Base-by-base conservation (phyloP, 2,113 vertebrate genomes). In the Oreochromis tanganicae region DNA sequence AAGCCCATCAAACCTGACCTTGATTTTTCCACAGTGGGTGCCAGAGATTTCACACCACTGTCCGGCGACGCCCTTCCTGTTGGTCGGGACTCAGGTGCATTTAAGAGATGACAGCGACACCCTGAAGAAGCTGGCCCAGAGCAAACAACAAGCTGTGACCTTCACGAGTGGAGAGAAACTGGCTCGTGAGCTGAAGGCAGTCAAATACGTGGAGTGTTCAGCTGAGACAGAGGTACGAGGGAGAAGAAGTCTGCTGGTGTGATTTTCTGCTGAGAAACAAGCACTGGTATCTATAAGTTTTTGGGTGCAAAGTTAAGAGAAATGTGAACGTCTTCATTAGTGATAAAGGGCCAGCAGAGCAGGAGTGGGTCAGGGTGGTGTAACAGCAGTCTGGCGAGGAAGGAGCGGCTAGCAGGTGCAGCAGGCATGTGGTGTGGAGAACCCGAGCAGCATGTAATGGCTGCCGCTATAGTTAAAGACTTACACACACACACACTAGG, bases 101-200 rank as follows among this genome's bases (percentile, higher is more conserved):
- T 55, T 55, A 55, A 55, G n/a, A 55, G 54, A 55, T 0, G 54
- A 55, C 10, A 55, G n/a, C 10, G 0, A 55, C n/a, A 55, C 52
- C 10, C 54, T 12, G 54, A 4, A 55, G 10, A 6, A 55, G n/a
- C 54, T 24, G n/a, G 54, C 54, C n/a, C n/a, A 55, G 54, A 55
- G 54, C 11, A 6, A 12, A n/a, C n/a, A 55, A 0, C 10, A 24
- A 5, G 10, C n/a, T n/a, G 54, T 55, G 54, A 12, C n/a, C 54
- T 55, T 55, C 34, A 36, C 0, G 7, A 36, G 34, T 36, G 34
- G 34, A 36, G 34, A 36, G 34, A 3, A 36, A 7, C 2, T 36
- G 7, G 34, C 34, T 8, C 7, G 7, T 36, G 7, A 36, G 34
- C 34, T 36, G 19, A 54, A 54, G 52, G n/a, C 54, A 55, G 54